These are phyloP conservation scores for Drosophila ustulata DNA, from an alignment of 2,888 invertebrate species.

Conservation along the genomic window DNA sequence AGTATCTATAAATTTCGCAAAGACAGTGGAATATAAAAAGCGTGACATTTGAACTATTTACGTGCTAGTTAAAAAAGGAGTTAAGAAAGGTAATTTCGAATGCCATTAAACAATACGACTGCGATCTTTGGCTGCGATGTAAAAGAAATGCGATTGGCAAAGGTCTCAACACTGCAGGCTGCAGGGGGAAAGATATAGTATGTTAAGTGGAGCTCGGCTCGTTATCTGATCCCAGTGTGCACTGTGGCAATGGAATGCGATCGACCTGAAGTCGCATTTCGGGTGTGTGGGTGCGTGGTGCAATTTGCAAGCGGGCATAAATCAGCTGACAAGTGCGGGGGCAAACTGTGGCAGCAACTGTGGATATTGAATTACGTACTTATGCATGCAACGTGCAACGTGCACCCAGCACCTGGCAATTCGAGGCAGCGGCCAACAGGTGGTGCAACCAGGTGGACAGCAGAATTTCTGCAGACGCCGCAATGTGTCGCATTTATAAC, in stretches of 20 bases:
- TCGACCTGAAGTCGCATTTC: slow-evolving; percentile 57
- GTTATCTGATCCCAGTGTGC: slow-evolving; percentile 55
- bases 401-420: slow-evolving; percentile 40
- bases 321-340: slow-evolving; percentile 78
- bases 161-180: neutral
- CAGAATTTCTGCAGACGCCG: slow-evolving; percentile 73
- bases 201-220: slow-evolving; percentile 16
- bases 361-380: slow-evolving; percentile 70
- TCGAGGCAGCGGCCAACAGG: slow-evolving; percentile 30
- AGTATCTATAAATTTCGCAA: no score
- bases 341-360: slow-evolving; percentile 40
- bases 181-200: neutral
- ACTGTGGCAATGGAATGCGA: slow-evolving; percentile 62
- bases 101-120: no score
- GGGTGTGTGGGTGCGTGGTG: slow-evolving; percentile 66
- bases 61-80: no score
- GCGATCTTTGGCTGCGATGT: no score
- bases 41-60: no score
- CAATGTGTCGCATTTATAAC: slow-evolving; percentile 75
- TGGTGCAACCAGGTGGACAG: slow-evolving; percentile 33
- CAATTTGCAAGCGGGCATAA: slow-evolving; percentile 76
- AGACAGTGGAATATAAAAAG: no score
- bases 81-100: no score
- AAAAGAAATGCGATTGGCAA: neutral
- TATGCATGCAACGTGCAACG: slow-evolving; percentile 47